phyloP scores from a whole-genome alignment of 2,888 invertebrate genomes.

The Cerastis leucographa region DNA sequence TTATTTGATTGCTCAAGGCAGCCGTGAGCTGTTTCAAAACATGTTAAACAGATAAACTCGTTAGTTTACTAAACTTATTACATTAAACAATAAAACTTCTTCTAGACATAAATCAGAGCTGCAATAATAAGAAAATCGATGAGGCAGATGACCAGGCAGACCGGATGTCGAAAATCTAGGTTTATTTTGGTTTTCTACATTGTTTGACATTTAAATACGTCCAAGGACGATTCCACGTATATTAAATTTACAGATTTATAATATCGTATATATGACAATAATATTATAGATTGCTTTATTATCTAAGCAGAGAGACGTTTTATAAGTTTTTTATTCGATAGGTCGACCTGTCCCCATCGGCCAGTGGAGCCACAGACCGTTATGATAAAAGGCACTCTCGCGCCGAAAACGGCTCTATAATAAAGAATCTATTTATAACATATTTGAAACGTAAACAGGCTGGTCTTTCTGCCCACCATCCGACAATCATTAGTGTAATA shows the following conservation, averaged over 20 bases:
- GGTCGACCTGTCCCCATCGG: background rate
- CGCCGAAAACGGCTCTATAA: constrained; percentile 11
- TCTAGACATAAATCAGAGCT: background rate
- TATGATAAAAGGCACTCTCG: constrained; percentile 15
- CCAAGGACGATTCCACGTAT: constrained; percentile 14
- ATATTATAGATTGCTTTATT: constrained; percentile 1
- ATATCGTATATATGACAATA: background rate
- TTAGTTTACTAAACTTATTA: constrained; percentile 2
- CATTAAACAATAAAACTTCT: background rate
- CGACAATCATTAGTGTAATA: constrained; percentile 11
- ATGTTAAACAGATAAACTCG: constrained; percentile 38
- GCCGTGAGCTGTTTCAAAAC: constrained; percentile 29
- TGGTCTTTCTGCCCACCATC: constrained; percentile 26
- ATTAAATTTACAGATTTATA: background rate
- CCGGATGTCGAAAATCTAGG: background rate
- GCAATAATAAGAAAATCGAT: constrained; percentile 1
- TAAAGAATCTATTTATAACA: constrained; percentile 22
- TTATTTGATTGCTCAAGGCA: constrained; percentile 40
- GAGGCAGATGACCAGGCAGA: background rate
- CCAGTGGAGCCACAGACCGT: constrained; percentile 5
- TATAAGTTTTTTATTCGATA: background rate
- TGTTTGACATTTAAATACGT: constrained; percentile 27
- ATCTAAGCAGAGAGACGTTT: background rate
- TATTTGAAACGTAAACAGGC: constrained; percentile 17
- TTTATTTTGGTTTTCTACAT: background rate